Evolutionary conservation across 2,888 invertebrate genomes (phyloP).

Genomic region (Mimachlamys varia): DNA sequence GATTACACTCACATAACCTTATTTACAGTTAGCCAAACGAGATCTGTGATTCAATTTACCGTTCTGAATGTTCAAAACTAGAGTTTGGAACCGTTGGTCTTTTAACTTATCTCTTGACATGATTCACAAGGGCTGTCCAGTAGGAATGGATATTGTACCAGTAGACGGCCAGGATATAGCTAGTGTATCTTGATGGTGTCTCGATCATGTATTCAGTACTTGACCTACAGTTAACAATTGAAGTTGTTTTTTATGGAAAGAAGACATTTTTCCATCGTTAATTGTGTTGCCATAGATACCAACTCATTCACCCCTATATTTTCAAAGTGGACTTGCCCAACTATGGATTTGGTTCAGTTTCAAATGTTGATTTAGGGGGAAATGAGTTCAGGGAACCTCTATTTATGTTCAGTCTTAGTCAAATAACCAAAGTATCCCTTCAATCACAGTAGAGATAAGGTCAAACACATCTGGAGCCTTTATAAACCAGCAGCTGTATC

Average conservation of each 20-base stretch:
- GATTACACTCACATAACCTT: background rate
- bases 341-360: too few species aligned
- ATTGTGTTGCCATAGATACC: background rate
- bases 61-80: constrained; percentile 10
- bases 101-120: background rate
- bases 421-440: background rate
- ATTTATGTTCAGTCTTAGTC: background rate
- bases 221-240: too few species aligned
- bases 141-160: background rate
- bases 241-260: too few species aligned
- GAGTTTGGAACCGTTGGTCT: background rate
- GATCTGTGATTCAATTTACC: background rate
- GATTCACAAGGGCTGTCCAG: background rate
- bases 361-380: too few species aligned
- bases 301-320: too few species aligned
- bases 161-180: too few species aligned
- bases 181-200: too few species aligned
- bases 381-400: background rate
- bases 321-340: too few species aligned
- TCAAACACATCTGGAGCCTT: too few species aligned
- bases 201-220: too few species aligned
- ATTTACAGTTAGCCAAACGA: background rate
- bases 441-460: too few species aligned
- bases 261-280: background rate
- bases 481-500: too few species aligned